A percentile compares a stretch with the other conserved stretches of the same genome.
Conservation (phyloP, 2,797 vertebrate species). For the Eulemur mongoz region DNA sequence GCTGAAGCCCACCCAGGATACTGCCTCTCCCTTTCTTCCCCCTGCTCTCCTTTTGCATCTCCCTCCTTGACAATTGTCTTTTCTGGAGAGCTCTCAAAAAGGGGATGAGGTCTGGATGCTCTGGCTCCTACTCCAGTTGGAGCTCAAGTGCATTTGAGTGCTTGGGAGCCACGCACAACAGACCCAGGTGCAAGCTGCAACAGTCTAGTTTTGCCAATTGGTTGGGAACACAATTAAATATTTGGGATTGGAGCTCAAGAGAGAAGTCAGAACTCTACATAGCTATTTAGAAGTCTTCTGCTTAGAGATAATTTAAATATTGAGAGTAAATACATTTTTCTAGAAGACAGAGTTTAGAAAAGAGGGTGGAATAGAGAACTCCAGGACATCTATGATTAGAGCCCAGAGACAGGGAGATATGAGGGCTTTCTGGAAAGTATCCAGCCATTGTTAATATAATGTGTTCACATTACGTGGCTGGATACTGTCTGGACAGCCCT, state of each 20-base stretch:
- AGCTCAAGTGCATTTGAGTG: background rate
- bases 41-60: background rate
- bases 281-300: background rate
- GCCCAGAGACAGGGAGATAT: background rate
- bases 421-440: no score
- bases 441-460: no score
- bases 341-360: background rate
- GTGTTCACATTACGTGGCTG: no score
- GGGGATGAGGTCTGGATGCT: accelerated
- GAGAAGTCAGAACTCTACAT: background rate
- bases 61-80: background rate
- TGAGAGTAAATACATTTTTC: background rate
- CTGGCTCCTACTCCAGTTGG: background rate
- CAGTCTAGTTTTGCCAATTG: background rate
- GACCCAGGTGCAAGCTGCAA: background rate
- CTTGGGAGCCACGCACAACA: background rate
- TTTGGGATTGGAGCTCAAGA: background rate
- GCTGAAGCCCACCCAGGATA: accelerated
- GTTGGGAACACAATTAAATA: background rate
- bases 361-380: background rate
- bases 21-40: background rate
- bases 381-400: no score
- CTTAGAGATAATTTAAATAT: background rate
- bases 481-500: no score
- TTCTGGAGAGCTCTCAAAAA: background rate